Conservation (phyloP, 2,888 invertebrate genomes). For the Criorhina ranunculi region DNA sequence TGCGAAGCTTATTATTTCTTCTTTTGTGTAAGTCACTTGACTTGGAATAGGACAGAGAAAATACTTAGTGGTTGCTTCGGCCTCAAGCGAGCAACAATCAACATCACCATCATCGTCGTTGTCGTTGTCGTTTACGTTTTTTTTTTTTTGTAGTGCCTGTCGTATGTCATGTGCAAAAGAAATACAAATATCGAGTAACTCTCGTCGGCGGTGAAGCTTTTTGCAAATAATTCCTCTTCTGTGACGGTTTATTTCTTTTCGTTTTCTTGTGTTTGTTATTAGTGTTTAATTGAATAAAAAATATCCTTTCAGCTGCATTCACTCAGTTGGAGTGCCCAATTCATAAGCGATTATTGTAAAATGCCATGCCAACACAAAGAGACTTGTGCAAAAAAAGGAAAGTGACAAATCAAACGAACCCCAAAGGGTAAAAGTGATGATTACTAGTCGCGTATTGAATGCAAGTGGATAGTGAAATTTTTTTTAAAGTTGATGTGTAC, state of each 20-base stretch:
- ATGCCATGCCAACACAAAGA: slow-evolving; percentile 60
- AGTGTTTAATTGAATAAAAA: slow-evolving; percentile 19
- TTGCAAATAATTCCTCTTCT: slow-evolving; percentile 21
- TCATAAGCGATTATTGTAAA: slow-evolving; percentile 49
- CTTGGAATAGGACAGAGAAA: slow-evolving; percentile 68
- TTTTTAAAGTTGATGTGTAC: slow-evolving; percentile 57
- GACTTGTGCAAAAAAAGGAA: slow-evolving; percentile 57
- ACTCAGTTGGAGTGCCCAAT: slow-evolving; percentile 3
- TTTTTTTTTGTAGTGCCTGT: not conserved
- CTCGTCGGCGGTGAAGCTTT: slow-evolving; percentile 39
- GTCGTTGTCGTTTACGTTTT: slow-evolving; percentile 1
- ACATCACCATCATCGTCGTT: slow-evolving; percentile 5
- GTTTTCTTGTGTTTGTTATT: slow-evolving; percentile 26
- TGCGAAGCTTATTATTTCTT: slow-evolving; percentile 56
- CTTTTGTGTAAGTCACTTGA: slow-evolving; percentile 63
- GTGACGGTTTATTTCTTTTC: slow-evolving; percentile 15
- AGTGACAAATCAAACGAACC: slow-evolving; percentile 52
- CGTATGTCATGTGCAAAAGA: slow-evolving; percentile 29
- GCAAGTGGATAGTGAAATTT: slow-evolving; percentile 56
- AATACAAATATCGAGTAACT: slow-evolving; percentile 34
- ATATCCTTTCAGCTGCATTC: slow-evolving; percentile 31
- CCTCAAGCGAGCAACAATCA: slow-evolving; percentile 67
- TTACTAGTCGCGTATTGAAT: slow-evolving; percentile 35
- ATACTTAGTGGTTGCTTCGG: slow-evolving; percentile 70
- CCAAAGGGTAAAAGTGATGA: slow-evolving; percentile 63